Conservation (phyloP, 2,888 invertebrate genomes). For the Tenthredo mesomela region DNA sequence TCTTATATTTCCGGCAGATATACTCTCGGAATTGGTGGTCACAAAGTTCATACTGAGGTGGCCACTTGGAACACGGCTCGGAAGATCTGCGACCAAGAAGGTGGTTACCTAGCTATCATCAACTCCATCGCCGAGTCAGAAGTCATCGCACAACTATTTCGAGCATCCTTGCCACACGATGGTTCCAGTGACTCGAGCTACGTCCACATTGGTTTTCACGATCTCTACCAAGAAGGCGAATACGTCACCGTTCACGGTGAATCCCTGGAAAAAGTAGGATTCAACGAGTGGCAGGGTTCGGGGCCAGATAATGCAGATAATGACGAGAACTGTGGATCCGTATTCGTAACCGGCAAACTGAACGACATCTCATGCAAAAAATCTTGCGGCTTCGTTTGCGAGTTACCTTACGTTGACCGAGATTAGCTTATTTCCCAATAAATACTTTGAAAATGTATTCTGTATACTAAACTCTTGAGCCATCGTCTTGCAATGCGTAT, state of each 20-base stretch:
- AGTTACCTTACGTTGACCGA: background rate
- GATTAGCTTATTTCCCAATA: background rate
- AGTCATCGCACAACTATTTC: background rate
- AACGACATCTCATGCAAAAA: background rate
- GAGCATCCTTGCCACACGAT: background rate
- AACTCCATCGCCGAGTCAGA: conserved; percentile 49
- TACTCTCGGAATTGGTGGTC: background rate
- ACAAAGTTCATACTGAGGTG: conserved; percentile 42
- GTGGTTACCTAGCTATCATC: conserved; percentile 58
- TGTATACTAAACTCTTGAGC: too few relatives aligned
- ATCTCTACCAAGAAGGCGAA: background rate
- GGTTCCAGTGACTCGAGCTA: background rate
- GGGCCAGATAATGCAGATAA: background rate
- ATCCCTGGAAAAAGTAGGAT: background rate
- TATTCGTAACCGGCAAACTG: background rate
- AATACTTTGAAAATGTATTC: background rate
- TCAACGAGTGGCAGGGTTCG: background rate
- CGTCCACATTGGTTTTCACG: background rate
- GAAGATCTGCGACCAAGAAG: conserved; percentile 53
- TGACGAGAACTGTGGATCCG: background rate
- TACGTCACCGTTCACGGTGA: background rate
- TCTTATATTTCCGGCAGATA: background rate
- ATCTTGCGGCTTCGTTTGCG: background rate
- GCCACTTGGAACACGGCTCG: conserved; percentile 53
- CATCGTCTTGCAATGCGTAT: too few relatives aligned